A percentile compares a stretch with the other conserved stretches of the same genome.
phyloP scores from a whole-genome alignment of 2,113 vertebrate species.

The Carettochelys insculpta region DNA sequence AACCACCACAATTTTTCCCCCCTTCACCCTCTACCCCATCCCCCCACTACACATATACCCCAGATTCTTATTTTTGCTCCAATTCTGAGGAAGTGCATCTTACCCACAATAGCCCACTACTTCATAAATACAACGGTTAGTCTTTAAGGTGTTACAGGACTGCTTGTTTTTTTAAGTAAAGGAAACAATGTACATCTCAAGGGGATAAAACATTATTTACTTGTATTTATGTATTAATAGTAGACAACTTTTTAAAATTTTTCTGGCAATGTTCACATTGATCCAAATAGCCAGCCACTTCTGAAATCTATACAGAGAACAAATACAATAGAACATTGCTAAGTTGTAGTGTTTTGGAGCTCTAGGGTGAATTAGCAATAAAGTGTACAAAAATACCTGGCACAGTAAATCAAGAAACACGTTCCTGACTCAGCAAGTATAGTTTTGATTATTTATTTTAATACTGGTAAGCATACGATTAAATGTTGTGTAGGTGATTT shows the following conservation, averaged over 20 bases:
- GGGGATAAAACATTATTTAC: background rate
- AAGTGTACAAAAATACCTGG: background rate
- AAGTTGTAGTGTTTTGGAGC: background rate
- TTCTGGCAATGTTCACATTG: background rate
- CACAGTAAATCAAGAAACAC: background rate
- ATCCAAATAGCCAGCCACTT: background rate
- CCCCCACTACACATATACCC: no score
- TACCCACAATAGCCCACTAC: no score
- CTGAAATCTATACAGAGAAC: background rate
- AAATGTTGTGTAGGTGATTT: background rate
- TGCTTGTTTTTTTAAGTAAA: no score
- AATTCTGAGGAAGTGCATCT: no score
- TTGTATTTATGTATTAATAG: background rate
- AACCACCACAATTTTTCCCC: no score
- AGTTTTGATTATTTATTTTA: background rate
- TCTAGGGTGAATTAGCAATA: background rate
- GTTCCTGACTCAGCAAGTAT: background rate
- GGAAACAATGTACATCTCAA: background rate
- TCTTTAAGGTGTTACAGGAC: no score
- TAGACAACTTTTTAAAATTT: background rate
- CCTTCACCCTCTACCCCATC: no score
- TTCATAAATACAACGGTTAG: no score
- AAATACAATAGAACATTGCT: background rate
- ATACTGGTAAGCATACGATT: background rate
- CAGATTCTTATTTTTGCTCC: no score